These are phyloP conservation scores for Matsumyia berberina DNA, from an alignment of 2,888 invertebrate species.

Conservation along the genomic window DNA sequence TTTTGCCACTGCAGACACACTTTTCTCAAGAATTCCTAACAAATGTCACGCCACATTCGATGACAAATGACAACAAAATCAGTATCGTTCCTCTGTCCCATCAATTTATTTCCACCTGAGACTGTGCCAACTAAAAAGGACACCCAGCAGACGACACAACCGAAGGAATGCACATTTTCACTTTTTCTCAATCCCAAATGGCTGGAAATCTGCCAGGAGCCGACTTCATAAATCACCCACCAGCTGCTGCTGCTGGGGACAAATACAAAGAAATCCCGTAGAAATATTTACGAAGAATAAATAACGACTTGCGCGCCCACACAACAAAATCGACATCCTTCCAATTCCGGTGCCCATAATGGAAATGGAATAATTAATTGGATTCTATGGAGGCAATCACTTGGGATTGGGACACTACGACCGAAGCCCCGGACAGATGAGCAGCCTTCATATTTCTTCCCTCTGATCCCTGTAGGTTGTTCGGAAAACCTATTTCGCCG, in stretches of 20 bases:
- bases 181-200: conserved; percentile 19
- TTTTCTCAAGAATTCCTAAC: too few relatives aligned
- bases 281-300: conserved; percentile 60
- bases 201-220: conserved; percentile 29
- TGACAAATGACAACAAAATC: too few relatives aligned
- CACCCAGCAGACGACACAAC: neutral
- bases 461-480: neutral
- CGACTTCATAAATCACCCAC: conserved; percentile 44
- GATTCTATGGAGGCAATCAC: conserved; percentile 37
- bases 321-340: conserved; percentile 6
- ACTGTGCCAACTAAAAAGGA: neutral
- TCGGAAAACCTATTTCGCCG: conserved; percentile 35
- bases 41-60: too few relatives aligned
- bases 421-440: conserved; percentile 10
- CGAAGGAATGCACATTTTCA: neutral
- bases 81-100: too few relatives aligned
- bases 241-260: conserved; percentile 40
- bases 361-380: conserved; percentile 69
- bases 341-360: conserved; percentile 39
- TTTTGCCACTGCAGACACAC: too few relatives aligned
- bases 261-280: conserved; percentile 34
- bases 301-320: conserved; percentile 45
- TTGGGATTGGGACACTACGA: conserved; percentile 35
- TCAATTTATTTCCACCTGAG: neutral
- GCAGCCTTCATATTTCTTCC: conserved; percentile 5